Percentiles rank a stretch among this genome's conserved stretches.
phyloP scores from a whole-genome alignment of 2,888 invertebrate species.

The Lycaena phlaeas region DNA sequence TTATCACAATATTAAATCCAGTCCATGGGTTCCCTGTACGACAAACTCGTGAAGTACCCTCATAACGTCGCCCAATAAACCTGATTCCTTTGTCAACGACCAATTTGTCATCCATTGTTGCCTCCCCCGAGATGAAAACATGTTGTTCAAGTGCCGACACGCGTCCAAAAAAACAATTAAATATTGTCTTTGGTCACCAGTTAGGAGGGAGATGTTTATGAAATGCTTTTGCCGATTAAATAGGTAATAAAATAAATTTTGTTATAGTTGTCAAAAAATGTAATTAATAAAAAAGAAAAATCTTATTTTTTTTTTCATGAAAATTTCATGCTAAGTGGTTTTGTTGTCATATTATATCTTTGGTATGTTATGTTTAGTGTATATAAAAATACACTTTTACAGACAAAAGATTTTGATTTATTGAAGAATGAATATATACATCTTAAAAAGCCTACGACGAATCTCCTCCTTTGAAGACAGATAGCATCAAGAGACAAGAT shows the following conservation, averaged over 20 bases:
- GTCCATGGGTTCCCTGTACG: conserved; percentile 25
- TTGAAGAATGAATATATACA: no score
- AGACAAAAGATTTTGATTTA: no score
- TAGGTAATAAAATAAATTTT: not conserved
- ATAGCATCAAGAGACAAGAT: no score
- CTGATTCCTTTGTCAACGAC: conserved; percentile 58
- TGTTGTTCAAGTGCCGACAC: conserved; percentile 53
- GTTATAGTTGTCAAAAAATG: no score
- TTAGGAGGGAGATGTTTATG: not conserved
- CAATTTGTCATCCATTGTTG: conserved; percentile 67
- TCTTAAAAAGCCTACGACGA: no score
- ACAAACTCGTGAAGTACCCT: conserved; percentile 53
- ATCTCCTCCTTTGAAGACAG: no score
- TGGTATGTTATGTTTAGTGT: no score
- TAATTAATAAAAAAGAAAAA: no score
- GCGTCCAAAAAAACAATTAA: conserved; percentile 58
- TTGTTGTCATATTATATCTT: no score
- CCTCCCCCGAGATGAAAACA: conserved; percentile 31
- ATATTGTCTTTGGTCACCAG: conserved; percentile 37
- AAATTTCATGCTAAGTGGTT: no score
- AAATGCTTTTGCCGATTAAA: not conserved
- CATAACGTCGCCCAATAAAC: conserved; percentile 66
- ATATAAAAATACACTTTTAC: no score
- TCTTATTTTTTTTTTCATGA: no score
- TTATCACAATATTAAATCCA: conserved; percentile 14